Base-by-base conservation (phyloP, 92 coral and sea anemone species). In the Paramuricea clavata region DNA sequence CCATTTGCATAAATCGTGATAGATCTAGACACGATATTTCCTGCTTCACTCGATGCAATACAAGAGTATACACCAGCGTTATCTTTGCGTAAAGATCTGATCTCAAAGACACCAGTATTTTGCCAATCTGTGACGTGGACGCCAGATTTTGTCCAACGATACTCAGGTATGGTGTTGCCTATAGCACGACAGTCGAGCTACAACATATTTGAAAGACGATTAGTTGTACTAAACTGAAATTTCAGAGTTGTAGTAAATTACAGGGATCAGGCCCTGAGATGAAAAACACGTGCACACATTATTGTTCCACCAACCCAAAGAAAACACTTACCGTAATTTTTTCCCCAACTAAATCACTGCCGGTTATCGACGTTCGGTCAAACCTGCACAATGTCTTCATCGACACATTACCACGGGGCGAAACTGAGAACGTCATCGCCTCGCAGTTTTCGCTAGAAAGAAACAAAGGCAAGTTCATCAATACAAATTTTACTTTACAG, bases 141-240 rank as follows among this genome's bases (percentile, higher is more conserved):
- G 31, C 99, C 97, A 78, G 93, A 85, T 17, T 83, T 69, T 88
- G 92, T 88, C 99, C 99, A 97, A 41, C 97, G 89, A 89, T 97
- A 97, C 61, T 91, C 81, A 15, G 97, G 94, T 16, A 57, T 50
- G 7, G 95, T 95, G 79, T 93, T 93, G 12, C 99, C 97, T 10
- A 87, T 70, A 43, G 95, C 99, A n/a, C 74, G 65, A 74, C 99
- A 97, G 16, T 39, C 43, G 72, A 97, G 26, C 99, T 97, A 56
- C 12, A 69, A 27, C 32, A 74, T 56, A 62, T 65, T 65, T 13
- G 39, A 65, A 65, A 12, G 7, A n/a, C n/a, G n/a, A n/a, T n/a
- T n/a, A n/a, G n/a, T n/a, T n/a, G n/a, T n/a, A n/a, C n/a, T n/a
- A n/a, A n/a, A n/a, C n/a, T n/a, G n/a, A n/a, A n/a, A n/a, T n/a